Evolutionary conservation across 30 jellyfish, hydroid and myxozoan genomes (phyloP).

Genomic region (Aurelia aurita complex sp. Pacific): DNA sequence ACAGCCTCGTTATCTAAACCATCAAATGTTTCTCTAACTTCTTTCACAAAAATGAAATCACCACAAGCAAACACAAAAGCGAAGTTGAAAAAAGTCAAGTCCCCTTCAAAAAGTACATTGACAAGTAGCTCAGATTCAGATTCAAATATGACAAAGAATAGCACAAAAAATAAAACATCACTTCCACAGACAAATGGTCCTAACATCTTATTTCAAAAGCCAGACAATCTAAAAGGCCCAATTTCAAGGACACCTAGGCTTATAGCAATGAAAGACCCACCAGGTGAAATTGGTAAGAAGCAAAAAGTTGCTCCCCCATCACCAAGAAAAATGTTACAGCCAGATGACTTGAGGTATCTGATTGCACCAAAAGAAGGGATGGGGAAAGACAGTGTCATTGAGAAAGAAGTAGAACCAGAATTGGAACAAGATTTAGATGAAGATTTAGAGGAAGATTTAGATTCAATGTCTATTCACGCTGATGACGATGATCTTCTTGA

Average conservation of each 20-base stretch:
- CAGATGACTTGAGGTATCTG: slow-evolving; percentile 17
- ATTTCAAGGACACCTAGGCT: too few relatives aligned
- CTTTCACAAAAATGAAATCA: neutral
- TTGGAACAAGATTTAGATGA: slow-evolving; percentile 1
- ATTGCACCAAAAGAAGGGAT: neutral
- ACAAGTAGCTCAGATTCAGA: too few relatives aligned
- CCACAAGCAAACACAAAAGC: neutral
- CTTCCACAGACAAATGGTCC: too few relatives aligned
- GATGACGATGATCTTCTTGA: slow-evolving; percentile 65
- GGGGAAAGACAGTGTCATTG: neutral
- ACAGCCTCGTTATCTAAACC: neutral
- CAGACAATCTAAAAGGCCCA: too few relatives aligned
- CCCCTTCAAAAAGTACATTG: neutral
- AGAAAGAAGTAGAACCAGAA: neutral
- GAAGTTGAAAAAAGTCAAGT: neutral
- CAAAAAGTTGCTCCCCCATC: neutral
- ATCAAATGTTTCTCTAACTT: neutral
- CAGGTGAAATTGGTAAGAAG: too few relatives aligned
- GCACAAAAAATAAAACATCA: neutral
- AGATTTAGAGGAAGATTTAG: slow-evolving; percentile 38
- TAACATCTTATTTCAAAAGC: too few relatives aligned
- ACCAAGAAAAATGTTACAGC: neutral
- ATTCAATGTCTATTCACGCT: slow-evolving; percentile 77
- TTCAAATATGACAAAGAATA: too few relatives aligned
- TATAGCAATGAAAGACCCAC: too few relatives aligned